Conservation (phyloP, 2,113 vertebrate species). For the Origma solitaria region DNA sequence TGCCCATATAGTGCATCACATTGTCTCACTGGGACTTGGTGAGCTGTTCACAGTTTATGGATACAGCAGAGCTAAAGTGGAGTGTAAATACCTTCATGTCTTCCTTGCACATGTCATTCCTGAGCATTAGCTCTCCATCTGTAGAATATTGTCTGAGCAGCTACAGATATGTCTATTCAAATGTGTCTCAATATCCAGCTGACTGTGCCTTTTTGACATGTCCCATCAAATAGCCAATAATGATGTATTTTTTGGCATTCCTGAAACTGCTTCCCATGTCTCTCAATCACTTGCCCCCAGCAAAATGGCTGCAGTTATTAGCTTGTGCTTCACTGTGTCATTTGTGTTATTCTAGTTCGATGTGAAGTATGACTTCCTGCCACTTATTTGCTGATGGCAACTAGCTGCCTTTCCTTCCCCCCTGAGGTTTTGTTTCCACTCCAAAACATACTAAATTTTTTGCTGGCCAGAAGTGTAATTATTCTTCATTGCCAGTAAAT, state of each 20-base stretch:
- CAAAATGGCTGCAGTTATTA: conserved; percentile 35
- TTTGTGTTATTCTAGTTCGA: neutral
- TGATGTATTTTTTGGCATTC: neutral
- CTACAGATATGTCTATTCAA: neutral
- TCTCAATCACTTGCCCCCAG: conserved; percentile 15
- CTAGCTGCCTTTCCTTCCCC: neutral
- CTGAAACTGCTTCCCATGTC: neutral
- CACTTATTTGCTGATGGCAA: neutral
- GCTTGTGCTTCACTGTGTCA: neutral
- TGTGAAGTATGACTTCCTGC: conserved; percentile 48
- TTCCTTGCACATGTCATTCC: neutral
- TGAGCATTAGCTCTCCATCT: neutral
- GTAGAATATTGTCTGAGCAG: neutral
- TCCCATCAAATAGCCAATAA: conserved; percentile 13
- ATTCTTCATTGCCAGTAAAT: neutral
- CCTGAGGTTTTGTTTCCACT: neutral
- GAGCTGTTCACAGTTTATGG: neutral
- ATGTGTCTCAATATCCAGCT: neutral
- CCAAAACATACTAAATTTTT: neutral
- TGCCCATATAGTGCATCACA: neutral
- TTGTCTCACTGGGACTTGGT: neutral
- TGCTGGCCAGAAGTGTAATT: neutral
- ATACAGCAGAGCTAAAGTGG: neutral
- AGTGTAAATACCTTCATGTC: neutral
- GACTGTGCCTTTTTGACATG: conserved; percentile 18